These are phyloP conservation scores for Varanus salvator DNA, from an alignment of 2,113 vertebrate species.

Conservation along the genomic window DNA sequence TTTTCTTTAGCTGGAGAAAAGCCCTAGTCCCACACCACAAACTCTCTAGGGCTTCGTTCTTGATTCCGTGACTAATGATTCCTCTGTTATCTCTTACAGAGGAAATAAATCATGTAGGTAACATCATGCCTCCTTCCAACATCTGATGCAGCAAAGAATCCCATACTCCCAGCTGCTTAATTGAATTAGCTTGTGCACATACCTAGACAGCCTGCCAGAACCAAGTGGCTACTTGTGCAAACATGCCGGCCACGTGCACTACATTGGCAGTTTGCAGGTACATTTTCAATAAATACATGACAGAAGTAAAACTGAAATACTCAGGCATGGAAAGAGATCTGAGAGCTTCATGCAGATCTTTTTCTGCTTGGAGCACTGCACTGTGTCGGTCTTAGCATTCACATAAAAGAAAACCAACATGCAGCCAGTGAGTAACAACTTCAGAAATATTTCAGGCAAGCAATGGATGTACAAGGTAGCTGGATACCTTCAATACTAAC, in stretches of 20 bases:
- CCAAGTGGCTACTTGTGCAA: conserved; percentile 44
- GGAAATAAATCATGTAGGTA: neutral
- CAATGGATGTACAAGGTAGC: conserved; percentile 5
- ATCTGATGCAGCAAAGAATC: conserved; percentile 44
- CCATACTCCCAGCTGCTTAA: conserved; percentile 40
- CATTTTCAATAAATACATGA: neutral
- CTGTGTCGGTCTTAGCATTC: neutral
- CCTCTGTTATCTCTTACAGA: neutral
- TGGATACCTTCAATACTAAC: rapidly evolving
- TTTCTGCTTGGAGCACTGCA: neutral
- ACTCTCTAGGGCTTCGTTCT: neutral
- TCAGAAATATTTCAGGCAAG: conserved; percentile 40
- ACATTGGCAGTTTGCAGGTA: conserved; percentile 26
- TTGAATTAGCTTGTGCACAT: conserved; percentile 23
- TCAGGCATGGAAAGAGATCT: neutral
- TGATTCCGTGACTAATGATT: neutral
- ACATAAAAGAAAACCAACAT: neutral
- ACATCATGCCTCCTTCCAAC: rapidly evolving
- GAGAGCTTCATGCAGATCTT: neutral
- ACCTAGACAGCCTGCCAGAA: conserved; percentile 36
- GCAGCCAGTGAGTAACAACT: neutral
- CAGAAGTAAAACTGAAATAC: neutral
- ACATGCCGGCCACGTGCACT: conserved; percentile 21
- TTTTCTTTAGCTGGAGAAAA: neutral
- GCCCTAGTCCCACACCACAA: neutral